Conservation (phyloP, 2,797 vertebrate species). For the Coracias cyanogaster region DNA sequence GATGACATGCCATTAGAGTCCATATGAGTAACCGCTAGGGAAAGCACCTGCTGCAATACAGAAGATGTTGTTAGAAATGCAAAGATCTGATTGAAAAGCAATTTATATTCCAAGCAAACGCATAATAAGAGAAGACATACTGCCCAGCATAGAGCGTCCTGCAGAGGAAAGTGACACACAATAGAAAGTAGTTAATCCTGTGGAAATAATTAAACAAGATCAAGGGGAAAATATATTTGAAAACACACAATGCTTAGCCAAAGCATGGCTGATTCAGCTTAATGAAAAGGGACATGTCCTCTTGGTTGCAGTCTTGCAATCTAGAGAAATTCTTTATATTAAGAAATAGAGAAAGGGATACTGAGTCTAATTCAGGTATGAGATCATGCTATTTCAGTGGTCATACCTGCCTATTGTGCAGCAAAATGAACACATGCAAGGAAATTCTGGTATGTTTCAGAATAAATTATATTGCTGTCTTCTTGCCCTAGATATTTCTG, state of each 20-base stretch:
- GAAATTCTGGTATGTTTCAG: not conserved
- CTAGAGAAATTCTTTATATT: not conserved
- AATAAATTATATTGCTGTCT: not conserved
- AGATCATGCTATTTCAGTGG: not conserved
- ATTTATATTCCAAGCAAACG: slow-evolving; percentile 67
- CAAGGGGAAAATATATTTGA: not conserved
- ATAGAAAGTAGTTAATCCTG: slow-evolving; percentile 52
- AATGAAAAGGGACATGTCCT: not conserved
- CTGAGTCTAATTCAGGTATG: not conserved
- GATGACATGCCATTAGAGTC: slow-evolving; percentile 64
- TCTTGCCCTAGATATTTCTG: not conserved
- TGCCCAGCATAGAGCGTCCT: not conserved
- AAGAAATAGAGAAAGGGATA: not conserved
- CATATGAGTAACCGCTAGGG: slow-evolving; percentile 61
- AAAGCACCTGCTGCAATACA: slow-evolving; percentile 68
- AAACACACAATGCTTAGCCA: not conserved
- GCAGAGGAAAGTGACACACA: slow-evolving; percentile 43
- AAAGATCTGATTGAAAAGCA: slow-evolving; percentile 71
- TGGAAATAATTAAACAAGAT: slow-evolving; percentile 57
- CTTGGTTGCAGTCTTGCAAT: not conserved
- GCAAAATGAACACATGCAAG: not conserved
- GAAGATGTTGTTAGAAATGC: slow-evolving; percentile 66
- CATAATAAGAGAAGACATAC: slow-evolving; percentile 56
- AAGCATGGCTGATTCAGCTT: not conserved
- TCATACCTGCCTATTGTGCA: not conserved